Conservation (phyloP, 2,113 vertebrate species). For the Anguilla rostrata region DNA sequence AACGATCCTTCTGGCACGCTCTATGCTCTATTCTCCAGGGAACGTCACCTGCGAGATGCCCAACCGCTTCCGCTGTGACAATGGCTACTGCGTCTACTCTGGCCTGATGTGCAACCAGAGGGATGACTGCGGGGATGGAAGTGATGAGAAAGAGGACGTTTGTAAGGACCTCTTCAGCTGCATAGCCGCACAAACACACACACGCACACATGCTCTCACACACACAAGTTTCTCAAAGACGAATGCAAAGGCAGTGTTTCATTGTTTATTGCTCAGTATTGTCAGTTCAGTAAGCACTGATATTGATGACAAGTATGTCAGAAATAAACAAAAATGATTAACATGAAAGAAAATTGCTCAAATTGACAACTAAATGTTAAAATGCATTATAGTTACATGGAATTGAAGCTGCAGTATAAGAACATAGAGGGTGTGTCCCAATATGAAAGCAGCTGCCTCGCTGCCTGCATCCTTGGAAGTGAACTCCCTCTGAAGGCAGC, state of each 20-base stretch:
- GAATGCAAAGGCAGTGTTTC: conserved; percentile 19
- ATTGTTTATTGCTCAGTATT: neutral
- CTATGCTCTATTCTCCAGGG: conserved; percentile 40
- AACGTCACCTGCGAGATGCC: conserved; percentile 66
- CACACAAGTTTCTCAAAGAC: neutral
- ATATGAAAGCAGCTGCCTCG: too few relatives aligned
- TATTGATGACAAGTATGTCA: too few relatives aligned
- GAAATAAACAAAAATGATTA: too few relatives aligned
- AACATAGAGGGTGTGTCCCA: too few relatives aligned
- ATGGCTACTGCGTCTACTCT: conserved; percentile 61
- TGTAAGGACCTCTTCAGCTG: conserved; percentile 48
- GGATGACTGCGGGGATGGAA: conserved; percentile 68
- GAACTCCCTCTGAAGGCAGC: too few relatives aligned
- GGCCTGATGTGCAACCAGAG: conserved; percentile 63
- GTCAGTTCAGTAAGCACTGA: neutral
- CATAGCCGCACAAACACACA: neutral
- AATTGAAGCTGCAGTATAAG: too few relatives aligned
- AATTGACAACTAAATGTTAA: too few relatives aligned
- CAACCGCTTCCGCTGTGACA: conserved; percentile 60
- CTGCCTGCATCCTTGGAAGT: too few relatives aligned
- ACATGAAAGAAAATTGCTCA: too few relatives aligned
- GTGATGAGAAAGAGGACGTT: conserved; percentile 60
- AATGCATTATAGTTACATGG: too few relatives aligned
- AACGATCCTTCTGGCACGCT: neutral
- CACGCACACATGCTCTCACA: neutral